phyloP scores from a whole-genome alignment of 2,113 vertebrate genomes.

The Alligator sinensis region DNA sequence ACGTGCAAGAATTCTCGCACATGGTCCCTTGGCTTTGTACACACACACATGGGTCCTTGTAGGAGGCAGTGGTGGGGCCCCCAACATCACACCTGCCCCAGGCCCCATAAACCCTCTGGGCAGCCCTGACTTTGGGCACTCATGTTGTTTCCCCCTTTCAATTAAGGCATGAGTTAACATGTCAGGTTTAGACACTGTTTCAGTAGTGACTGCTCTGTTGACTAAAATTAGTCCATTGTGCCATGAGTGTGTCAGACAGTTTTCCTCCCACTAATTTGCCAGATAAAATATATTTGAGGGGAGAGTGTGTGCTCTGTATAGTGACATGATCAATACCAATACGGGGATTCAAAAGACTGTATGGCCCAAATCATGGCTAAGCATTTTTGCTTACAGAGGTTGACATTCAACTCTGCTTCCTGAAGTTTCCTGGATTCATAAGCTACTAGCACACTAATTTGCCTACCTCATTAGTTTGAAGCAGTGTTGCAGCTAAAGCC shows the following conservation, averaged over 20 bases:
- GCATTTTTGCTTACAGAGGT: background rate
- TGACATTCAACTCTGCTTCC: background rate
- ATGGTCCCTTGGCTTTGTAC: too few species aligned
- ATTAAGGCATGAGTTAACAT: background rate
- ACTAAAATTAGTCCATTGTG: background rate
- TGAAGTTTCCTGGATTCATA: background rate
- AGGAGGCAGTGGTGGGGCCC: too few species aligned
- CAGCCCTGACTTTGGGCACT: background rate
- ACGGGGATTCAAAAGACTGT: too few species aligned
- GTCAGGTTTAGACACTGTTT: background rate
- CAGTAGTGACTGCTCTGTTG: background rate
- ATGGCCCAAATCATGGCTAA: background rate
- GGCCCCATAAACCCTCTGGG: too few species aligned
- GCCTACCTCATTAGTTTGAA: background rate
- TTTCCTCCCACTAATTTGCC: too few species aligned
- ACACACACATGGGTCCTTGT: too few species aligned
- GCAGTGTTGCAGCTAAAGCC: background rate
- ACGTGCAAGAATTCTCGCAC: too few species aligned
- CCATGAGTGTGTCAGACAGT: background rate
- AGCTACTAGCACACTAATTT: background rate
- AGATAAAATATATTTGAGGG: too few species aligned
- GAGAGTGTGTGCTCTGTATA: too few species aligned
- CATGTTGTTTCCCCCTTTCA: background rate
- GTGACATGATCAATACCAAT: too few species aligned
- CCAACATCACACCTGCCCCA: too few species aligned